Evolutionary conservation across 2,888 invertebrate genomes (phyloP).

Genomic region (Gandaritis pyraliata): DNA sequence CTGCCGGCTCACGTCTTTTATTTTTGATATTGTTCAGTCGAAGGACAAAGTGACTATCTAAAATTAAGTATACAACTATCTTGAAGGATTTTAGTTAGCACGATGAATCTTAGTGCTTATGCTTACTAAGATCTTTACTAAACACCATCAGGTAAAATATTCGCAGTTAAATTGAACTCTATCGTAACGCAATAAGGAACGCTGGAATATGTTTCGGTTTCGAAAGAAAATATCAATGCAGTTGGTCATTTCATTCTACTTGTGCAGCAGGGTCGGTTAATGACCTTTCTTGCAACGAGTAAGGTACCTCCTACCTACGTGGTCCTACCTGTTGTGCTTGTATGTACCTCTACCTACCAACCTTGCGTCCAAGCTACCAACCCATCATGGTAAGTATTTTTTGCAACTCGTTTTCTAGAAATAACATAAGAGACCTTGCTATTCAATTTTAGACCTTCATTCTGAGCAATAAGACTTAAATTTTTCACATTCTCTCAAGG

Average conservation of each 20-base stretch:
- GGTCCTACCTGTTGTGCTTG: too few relatives aligned
- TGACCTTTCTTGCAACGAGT: conserved; percentile 30
- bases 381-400: background rate
- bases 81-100: too few relatives aligned
- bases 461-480: background rate
- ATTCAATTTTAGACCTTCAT: conserved; percentile 2
- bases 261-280: conserved; percentile 31
- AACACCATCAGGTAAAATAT: too few relatives aligned
- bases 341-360: too few relatives aligned
- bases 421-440: conserved; percentile 1
- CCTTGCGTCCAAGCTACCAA: too few relatives aligned
- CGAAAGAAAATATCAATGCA: background rate
- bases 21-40: background rate
- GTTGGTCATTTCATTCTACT: conserved; percentile 11
- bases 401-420: conserved; percentile 24
- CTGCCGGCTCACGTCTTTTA: background rate
- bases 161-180: too few relatives aligned
- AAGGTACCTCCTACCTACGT: too few relatives aligned
- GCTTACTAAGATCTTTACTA: too few relatives aligned
- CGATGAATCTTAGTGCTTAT: too few relatives aligned
- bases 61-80: too few relatives aligned
- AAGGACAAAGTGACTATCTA: too few relatives aligned
- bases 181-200: background rate
- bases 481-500: conserved; percentile 9
- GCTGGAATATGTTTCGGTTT: too few relatives aligned